Evolutionary conservation across 2,888 invertebrate species (phyloP).

Genomic region (Erebia ligea): DNA sequence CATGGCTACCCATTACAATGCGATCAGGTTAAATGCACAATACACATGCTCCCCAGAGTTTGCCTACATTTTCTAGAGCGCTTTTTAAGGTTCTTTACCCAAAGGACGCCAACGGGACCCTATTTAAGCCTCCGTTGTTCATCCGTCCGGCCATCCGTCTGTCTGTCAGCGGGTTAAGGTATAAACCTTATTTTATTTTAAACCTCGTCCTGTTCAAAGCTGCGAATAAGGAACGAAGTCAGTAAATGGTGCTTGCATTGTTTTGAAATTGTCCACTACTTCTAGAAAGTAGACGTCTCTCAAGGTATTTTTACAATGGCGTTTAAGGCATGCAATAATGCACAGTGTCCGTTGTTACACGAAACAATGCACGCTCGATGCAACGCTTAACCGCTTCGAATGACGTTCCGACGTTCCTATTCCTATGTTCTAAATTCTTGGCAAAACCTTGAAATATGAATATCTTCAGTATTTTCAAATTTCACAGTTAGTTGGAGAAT

Average conservation of each 20-base stretch:
- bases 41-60: conserved; percentile 25
- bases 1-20: conserved; percentile 25
- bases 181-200: no score
- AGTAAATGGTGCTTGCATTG: neutral
- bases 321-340: conserved; percentile 12
- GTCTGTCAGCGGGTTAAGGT: no score
- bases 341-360: neutral
- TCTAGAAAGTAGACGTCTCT: neutral
- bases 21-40: conserved; percentile 21
- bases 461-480: neutral
- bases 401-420: neutral
- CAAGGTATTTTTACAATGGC: conserved; percentile 1
- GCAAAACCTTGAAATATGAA: neutral
- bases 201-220: neutral
- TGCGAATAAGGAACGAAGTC: neutral
- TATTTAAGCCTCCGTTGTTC: neutral
- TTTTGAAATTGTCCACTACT: neutral
- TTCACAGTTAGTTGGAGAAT: no score
- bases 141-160: no score
- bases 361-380: neutral
- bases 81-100: no score
- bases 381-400: neutral
- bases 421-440: neutral
- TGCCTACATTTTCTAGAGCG: conserved; percentile 1
- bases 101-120: no score